phyloP scores from a whole-genome alignment of 2,888 invertebrate species.

The Erpobdella octoculata region DNA sequence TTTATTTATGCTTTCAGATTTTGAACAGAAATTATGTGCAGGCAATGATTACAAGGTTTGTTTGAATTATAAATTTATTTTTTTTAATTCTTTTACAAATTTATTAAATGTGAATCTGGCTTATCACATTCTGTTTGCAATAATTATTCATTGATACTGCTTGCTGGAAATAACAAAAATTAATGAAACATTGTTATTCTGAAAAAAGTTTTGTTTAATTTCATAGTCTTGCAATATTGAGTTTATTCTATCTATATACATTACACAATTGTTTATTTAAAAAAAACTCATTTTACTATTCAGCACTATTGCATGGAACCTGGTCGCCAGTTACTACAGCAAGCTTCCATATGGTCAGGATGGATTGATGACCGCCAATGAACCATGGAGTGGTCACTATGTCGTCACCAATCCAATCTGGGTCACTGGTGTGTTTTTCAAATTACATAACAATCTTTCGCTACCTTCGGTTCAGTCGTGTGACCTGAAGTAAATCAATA shows the following conservation, averaged over 20 bases:
- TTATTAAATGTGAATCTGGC: background rate
- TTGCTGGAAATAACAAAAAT: too few species aligned
- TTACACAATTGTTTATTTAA: too few species aligned
- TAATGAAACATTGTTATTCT: too few species aligned
- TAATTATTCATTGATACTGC: too few species aligned
- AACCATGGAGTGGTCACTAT: slow-evolving; percentile 52
- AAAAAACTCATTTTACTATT: slow-evolving; percentile 6
- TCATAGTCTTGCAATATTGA: too few species aligned
- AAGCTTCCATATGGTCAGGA: slow-evolving; percentile 45
- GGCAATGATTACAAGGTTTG: slow-evolving; percentile 51
- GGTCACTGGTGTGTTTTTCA: slow-evolving; percentile 51
- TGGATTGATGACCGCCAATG: slow-evolving; percentile 51
- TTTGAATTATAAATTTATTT: background rate
- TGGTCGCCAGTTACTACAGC: slow-evolving; percentile 50
- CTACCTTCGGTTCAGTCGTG: too few species aligned
- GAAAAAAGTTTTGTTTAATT: too few species aligned
- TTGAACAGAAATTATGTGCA: slow-evolving; percentile 52
- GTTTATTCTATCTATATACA: too few species aligned
- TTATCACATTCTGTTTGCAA: too few species aligned
- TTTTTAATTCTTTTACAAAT: background rate
- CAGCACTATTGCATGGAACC: slow-evolving; percentile 52
- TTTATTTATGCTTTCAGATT: slow-evolving; percentile 35
- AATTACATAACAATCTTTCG: too few species aligned
- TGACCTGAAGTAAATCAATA: too few species aligned
- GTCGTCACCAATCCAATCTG: slow-evolving; percentile 49